Evolutionary conservation across 2,797 vertebrate species (phyloP), one percentile per base, ranked within the genome.

Genomic region (Gobio occitaniae): DNA sequence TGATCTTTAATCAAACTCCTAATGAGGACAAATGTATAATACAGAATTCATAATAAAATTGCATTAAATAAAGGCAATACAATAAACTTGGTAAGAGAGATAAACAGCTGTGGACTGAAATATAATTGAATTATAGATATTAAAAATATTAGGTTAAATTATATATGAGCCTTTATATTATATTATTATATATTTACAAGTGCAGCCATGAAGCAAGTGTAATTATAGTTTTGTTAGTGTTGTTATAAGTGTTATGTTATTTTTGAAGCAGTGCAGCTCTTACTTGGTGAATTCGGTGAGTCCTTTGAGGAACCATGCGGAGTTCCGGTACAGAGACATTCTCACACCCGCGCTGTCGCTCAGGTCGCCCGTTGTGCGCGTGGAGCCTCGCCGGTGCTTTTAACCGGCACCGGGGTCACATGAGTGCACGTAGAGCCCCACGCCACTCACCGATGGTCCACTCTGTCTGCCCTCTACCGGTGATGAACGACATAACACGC

Each of bases 271-370:
- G 63, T 63, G 17, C 41, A 48, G 71, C 32, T 74, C 93, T 90
- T 94, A 96, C 95, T 93, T 96, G 90, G 95, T 96, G 91, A 95
- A 96, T 91, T 95, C 94, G 83, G 93, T 94, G 86, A 95, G 84
- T 83, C 95, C 95, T 91, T 95, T 95, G 84, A 95, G 88, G 91
- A 95, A 96, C 95, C 94, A 95, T 89, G 94, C 93, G 78, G 93
- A 95, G 92, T 95, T 95, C 76, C 95, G 93, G 90, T 96, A 95
- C 90, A 95, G 93, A 93, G 95, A 95, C 95, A 95, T 96, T 86
- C 10, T 91, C 15, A 77, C 36, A 44, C 21, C 59, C 77, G 41
- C 70, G 16, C 61, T 17, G 50, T 66, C 74, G 47, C 50, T 86
- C 75, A 6, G 76, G n/a, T 63, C 41, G 78, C 72, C 36, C 77